A percentile compares a stretch with the other conserved stretches of the same genome.
These are phyloP conservation scores for Heteromormyrus szaboi DNA, from an alignment of 2,797 vertebrate species.

Conservation along the genomic window DNA sequence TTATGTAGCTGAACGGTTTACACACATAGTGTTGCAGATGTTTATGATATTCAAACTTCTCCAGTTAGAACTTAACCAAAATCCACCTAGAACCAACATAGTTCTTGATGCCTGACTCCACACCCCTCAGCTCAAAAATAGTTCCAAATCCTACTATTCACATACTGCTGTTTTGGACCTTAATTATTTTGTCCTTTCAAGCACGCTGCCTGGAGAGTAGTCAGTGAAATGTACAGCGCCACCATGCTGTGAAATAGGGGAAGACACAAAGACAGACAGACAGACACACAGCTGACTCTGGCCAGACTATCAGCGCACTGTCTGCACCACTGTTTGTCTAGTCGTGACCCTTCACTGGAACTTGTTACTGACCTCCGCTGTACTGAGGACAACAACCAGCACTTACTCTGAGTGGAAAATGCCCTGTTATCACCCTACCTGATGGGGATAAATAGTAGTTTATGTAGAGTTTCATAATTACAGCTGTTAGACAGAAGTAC, in stretches of 20 bases:
- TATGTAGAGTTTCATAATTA: conserved; percentile 94
- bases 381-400: conserved; percentile 75
- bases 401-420: conserved; percentile 85
- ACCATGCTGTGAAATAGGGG: neutral
- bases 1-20: neutral
- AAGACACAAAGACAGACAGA: neutral
- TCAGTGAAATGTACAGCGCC: neutral
- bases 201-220: neutral
- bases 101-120: neutral
- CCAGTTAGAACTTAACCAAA: neutral
- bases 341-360: conserved; percentile 63
- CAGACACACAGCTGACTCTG: neutral
- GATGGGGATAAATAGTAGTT: conserved; percentile 86
- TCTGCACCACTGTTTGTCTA: conserved; percentile 62
- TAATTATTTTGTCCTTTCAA: neutral
- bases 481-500: conserved; percentile 79
- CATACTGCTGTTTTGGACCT: neutral
- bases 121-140: neutral
- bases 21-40: neutral
- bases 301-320: conserved; percentile 39
- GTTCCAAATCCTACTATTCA: neutral
- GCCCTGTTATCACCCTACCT: conserved; percentile 74
- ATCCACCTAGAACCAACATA: neutral
- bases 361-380: conserved; percentile 66
- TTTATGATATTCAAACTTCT: neutral